Evolutionary conservation across 2,797 vertebrate species (phyloP).

Genomic region (Taeniopygia guttata): DNA sequence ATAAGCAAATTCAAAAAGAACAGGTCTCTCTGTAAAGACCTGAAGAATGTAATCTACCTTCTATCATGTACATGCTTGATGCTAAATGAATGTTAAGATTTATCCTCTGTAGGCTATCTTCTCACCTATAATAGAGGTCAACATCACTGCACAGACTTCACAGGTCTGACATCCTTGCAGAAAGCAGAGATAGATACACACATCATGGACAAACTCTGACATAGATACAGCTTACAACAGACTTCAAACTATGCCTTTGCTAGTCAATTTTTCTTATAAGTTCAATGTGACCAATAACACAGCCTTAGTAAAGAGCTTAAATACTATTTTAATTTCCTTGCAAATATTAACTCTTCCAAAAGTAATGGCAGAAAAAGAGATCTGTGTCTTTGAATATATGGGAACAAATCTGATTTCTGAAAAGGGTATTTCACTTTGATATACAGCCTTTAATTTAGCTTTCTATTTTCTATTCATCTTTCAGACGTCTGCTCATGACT

Average conservation of each 20-base stretch:
- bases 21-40: background rate
- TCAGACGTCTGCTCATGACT: background rate
- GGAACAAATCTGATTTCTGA: background rate
- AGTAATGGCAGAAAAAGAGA: background rate
- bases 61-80: background rate
- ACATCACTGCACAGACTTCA: background rate
- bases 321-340: slow-evolving; percentile 1
- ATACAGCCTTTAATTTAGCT: background rate
- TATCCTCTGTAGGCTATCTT: background rate
- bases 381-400: background rate
- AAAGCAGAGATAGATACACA: background rate
- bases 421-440: background rate
- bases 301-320: background rate
- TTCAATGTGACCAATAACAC: background rate
- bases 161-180: background rate
- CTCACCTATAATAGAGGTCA: background rate
- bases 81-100: background rate
- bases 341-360: background rate
- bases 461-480: slow-evolving; percentile 5
- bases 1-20: background rate
- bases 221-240: background rate
- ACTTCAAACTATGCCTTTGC: background rate
- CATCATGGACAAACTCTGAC: background rate
- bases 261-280: background rate
- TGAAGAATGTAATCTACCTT: background rate